Evolutionary conservation across 1,140 invertebrate genomes (phyloP).

Genomic region (Nixonia krombeini): DNA sequence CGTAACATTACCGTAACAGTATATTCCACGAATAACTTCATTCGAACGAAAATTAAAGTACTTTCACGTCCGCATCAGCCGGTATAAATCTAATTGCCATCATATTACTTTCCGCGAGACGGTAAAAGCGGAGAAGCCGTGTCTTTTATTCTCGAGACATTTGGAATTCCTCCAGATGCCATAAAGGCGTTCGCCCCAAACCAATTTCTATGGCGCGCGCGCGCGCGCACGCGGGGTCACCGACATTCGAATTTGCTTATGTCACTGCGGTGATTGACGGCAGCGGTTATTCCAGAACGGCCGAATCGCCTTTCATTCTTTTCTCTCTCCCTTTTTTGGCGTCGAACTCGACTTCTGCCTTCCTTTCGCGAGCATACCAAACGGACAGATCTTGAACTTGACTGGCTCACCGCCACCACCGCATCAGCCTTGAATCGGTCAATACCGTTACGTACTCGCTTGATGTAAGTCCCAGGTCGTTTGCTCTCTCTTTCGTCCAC

Average conservation of each 20-base stretch:
- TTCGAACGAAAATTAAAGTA: too few species aligned
- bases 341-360: background rate
- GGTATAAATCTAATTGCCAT: too few species aligned
- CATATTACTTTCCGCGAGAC: too few species aligned
- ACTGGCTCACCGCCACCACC: slow-evolving; percentile 2
- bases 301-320: background rate
- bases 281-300: background rate
- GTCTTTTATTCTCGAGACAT: background rate
- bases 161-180: background rate
- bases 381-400: background rate
- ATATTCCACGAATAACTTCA: too few species aligned
- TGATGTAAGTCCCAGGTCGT: slow-evolving; percentile 1
- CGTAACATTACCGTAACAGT: too few species aligned
- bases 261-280: background rate
- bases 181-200: too few species aligned
- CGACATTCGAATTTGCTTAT: background rate
- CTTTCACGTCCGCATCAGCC: too few species aligned
- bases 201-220: too few species aligned
- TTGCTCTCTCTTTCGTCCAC: slow-evolving; percentile 11
- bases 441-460: slow-evolving; percentile 4
- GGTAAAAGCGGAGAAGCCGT: too few species aligned
- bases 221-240: too few species aligned
- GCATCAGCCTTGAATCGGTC: slow-evolving; percentile 4
- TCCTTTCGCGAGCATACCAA: background rate
- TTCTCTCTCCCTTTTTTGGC: background rate